A percentile compares a stretch with the other conserved stretches of the same genome.
Evolutionary conservation across 2,888 invertebrate species (phyloP).

Genomic region (Phaonia tiefii): DNA sequence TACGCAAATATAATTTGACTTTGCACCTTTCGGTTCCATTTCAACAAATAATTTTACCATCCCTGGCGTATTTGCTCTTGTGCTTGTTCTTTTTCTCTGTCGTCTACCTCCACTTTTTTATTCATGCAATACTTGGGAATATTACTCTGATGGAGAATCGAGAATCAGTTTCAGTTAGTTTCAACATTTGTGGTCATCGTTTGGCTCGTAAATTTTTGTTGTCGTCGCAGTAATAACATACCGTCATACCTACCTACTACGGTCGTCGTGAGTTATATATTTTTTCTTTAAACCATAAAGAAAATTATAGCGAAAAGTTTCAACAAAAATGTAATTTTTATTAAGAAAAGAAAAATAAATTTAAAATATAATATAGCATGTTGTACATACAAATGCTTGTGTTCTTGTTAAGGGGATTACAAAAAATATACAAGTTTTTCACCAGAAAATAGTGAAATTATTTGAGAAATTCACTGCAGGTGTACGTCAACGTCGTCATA

Average conservation of each 20-base stretch:
- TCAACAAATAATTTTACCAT: too few species aligned
- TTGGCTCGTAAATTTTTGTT: constrained; percentile 60
- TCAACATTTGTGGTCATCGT: constrained; percentile 63
- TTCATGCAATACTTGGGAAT: constrained; percentile 45
- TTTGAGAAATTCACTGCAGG: constrained; percentile 59
- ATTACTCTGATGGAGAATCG: constrained; percentile 50
- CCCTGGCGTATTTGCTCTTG: too few species aligned
- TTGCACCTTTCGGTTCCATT: too few species aligned
- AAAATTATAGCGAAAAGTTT: constrained; percentile 43
- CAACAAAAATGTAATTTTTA: constrained; percentile 55
- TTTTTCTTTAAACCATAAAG: constrained; percentile 33
- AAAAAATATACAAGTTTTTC: constrained; percentile 19
- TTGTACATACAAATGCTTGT: constrained; percentile 25
- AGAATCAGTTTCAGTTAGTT: constrained; percentile 58
- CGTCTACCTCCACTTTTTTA: constrained; percentile 1
- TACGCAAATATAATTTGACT: too few species aligned
- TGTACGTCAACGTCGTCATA: constrained; percentile 42
- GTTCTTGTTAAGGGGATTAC: not conserved
- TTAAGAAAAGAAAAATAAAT: constrained; percentile 10
- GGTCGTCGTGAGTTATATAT: constrained; percentile 54
- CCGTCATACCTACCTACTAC: constrained; percentile 39
- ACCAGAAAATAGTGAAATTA: constrained; percentile 43
- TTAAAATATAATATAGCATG: not conserved
- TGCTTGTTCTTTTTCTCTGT: constrained; percentile 7
- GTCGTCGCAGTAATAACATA: constrained; percentile 53